Evolutionary conservation across 2,113 vertebrate genomes (phyloP).

Genomic region (Toxotes jaculatrix): DNA sequence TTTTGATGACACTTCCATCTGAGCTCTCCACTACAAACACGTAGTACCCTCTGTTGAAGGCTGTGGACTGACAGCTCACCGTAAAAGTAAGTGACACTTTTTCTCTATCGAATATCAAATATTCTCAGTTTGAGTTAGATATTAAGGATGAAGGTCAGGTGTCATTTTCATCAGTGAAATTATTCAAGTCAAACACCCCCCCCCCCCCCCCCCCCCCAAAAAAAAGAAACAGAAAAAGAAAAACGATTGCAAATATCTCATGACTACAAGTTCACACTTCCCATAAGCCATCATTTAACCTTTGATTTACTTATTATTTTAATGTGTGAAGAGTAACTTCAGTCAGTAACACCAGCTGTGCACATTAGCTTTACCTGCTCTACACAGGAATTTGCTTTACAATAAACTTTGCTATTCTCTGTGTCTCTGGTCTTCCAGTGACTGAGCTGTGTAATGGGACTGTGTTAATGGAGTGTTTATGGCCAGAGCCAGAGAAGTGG

Average conservation of each 20-base stretch:
- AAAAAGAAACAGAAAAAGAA: too few relatives aligned
- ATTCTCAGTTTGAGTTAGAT: neutral
- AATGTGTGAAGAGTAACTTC: neutral
- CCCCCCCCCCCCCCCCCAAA: too few relatives aligned
- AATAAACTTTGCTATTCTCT: neutral
- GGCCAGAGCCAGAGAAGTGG: slow-evolving; percentile 70
- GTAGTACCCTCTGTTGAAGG: neutral
- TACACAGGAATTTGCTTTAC: too few relatives aligned
- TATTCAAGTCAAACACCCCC: too few relatives aligned
- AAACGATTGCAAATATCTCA: too few relatives aligned
- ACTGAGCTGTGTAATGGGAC: slow-evolving; percentile 64
- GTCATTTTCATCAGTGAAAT: too few relatives aligned
- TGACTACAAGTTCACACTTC: too few relatives aligned
- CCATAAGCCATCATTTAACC: too few relatives aligned
- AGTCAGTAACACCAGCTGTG: neutral
- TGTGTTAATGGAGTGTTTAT: slow-evolving; percentile 18
- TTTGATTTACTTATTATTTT: neutral
- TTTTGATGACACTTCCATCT: slow-evolving; percentile 46
- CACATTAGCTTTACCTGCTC: neutral
- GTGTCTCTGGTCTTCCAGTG: slow-evolving; percentile 62
- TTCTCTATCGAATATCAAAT: slow-evolving; percentile 12
- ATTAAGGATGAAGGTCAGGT: too few relatives aligned
- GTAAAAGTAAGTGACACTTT: slow-evolving; percentile 59
- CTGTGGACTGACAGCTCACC: neutral
- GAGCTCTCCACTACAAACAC: slow-evolving; percentile 12